Evolutionary conservation across 2,797 vertebrate species (phyloP).

Genomic region (Antrozous pallidus): DNA sequence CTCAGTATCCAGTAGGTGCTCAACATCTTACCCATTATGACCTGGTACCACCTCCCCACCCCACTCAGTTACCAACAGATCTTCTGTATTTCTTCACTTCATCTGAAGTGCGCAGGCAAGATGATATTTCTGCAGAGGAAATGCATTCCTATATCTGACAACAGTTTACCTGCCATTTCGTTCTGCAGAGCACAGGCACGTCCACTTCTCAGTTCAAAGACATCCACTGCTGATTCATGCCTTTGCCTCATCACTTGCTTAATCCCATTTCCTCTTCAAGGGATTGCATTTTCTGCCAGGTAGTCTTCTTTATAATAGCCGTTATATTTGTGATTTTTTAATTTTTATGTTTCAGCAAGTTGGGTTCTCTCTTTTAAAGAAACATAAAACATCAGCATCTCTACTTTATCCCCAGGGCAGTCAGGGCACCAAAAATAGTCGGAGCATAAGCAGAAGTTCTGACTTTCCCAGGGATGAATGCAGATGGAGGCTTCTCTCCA

Average conservation of each 20-base stretch:
- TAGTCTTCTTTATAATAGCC: slow-evolving; percentile 62
- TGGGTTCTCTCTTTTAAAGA: slow-evolving; percentile 50
- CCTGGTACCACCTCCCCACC: not conserved
- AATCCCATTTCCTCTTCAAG: slow-evolving; percentile 43
- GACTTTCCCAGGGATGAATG: not conserved
- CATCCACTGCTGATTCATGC: slow-evolving; percentile 36
- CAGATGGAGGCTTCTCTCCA: not conserved
- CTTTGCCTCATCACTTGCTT: slow-evolving; percentile 61
- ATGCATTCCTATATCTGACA: slow-evolving; percentile 2
- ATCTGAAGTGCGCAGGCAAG: not conserved
- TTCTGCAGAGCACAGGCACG: slow-evolving; percentile 25
- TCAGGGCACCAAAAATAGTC: slow-evolving; percentile 59
- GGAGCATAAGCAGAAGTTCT: slow-evolving; percentile 43
- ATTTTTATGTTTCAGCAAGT: slow-evolving; percentile 75
- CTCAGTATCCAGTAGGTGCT: not conserved
- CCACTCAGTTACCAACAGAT: not conserved
- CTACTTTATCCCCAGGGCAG: not conserved
- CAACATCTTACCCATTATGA: not conserved
- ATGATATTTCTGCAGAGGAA: not conserved
- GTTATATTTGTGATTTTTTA: slow-evolving; percentile 69
- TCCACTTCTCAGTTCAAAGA: slow-evolving; percentile 74
- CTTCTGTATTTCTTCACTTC: not conserved
- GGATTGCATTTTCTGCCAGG: slow-evolving; percentile 56
- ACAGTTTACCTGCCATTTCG: not conserved
- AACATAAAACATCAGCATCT: slow-evolving; percentile 70